Percentiles rank a stretch among this genome's conserved stretches.
phyloP scores from a whole-genome alignment of 2,888 invertebrate genomes.

The Gastracanthus pulcherrimus region DNA sequence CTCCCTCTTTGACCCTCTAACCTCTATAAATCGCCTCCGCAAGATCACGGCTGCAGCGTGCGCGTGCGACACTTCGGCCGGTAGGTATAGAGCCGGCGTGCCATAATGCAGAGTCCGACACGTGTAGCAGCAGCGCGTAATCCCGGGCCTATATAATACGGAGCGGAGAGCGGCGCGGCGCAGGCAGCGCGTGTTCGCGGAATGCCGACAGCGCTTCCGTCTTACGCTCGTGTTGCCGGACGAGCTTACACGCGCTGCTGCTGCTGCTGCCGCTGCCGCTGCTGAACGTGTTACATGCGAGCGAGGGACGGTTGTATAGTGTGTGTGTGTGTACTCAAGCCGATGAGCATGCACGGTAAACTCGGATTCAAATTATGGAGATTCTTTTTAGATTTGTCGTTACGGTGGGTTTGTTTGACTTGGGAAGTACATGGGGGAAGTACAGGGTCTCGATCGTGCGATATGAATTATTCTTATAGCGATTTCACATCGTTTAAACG shows the following conservation, averaged over 20 bases:
- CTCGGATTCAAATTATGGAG: background rate
- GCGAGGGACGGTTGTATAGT: background rate
- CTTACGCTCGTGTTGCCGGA: conserved; percentile 21
- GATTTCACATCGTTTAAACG: no score
- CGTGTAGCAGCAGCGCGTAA: conserved; percentile 49
- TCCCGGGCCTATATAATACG: conserved; percentile 46
- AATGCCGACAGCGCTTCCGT: conserved; percentile 44
- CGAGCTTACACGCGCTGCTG: background rate
- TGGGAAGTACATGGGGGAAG: no score
- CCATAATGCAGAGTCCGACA: conserved; percentile 47
- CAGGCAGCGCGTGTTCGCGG: conserved; percentile 38
- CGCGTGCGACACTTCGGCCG: background rate
- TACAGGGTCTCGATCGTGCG: no score
- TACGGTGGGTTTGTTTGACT: no score
- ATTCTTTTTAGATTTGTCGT: no score
- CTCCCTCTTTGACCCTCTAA: no score
- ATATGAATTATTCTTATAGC: no score
- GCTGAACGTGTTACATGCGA: background rate
- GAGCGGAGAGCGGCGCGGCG: no score
- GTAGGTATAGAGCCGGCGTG: background rate
- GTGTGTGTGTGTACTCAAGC: no score
- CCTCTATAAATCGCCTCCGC: background rate
- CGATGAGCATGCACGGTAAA: background rate
- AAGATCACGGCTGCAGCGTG: background rate
- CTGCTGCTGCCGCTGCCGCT: background rate